Evolutionary conservation across 2,113 vertebrate genomes (phyloP).

Genomic region (Lanius collurio): DNA sequence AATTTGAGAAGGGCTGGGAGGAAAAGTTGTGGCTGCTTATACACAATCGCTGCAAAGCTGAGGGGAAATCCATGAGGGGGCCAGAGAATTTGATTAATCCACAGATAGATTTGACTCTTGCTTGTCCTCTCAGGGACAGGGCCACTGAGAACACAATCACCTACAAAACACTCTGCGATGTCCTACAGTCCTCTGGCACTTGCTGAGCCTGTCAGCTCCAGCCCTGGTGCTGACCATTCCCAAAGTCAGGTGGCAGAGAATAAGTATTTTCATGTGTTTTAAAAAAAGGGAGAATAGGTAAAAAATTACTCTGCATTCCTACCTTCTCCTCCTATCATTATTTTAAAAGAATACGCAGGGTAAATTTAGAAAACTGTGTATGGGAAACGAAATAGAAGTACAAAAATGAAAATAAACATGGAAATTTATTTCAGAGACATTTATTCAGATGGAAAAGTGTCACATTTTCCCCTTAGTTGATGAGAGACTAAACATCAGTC

Average conservation of each 20-base stretch:
- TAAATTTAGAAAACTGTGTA: neutral
- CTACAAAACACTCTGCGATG: neutral
- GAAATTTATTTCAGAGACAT: neutral
- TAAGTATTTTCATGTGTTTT: neutral
- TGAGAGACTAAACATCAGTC: neutral
- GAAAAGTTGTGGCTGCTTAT: neutral
- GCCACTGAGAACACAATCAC: neutral
- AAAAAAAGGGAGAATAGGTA: neutral
- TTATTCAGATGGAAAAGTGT: neutral
- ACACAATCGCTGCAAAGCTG: rapidly evolving
- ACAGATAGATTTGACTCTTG: neutral
- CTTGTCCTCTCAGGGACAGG: neutral
- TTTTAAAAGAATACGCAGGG: neutral
- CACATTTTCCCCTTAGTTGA: neutral
- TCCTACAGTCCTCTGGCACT: neutral
- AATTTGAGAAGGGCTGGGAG: neutral
- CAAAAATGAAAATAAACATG: neutral
- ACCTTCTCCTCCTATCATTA: neutral
- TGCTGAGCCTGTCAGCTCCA: neutral
- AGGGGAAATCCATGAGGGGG: neutral
- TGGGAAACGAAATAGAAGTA: neutral
- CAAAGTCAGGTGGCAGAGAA: neutral
- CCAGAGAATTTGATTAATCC: neutral
- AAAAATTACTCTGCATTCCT: neutral
- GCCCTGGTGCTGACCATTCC: neutral